Conservation (phyloP, 2,888 invertebrate species). For the Sycophila texana region DNA sequence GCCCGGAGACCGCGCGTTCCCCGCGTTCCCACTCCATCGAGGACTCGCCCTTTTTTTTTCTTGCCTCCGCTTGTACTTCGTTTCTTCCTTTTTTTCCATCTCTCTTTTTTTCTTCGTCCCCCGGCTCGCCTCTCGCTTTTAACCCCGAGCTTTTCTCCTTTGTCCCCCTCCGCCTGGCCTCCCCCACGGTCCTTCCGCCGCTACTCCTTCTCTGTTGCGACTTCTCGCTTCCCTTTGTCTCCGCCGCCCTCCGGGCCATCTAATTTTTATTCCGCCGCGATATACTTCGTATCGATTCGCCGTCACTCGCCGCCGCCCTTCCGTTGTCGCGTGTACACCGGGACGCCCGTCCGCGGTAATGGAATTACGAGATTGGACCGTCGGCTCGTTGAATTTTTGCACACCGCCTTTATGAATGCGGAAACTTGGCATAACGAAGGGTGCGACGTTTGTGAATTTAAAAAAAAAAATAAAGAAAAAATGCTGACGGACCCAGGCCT, state of each 20-base stretch:
- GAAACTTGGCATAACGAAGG: conserved; percentile 56
- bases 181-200: conserved; percentile 15
- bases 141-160: conserved; percentile 48
- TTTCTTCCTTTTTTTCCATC: background rate
- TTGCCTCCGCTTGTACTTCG: background rate
- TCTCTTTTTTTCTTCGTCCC: conserved; percentile 16
- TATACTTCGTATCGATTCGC: conserved; percentile 51
- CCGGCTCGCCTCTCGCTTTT: conserved; percentile 38
- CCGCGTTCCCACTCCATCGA: conserved; percentile 28
- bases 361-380: conserved; percentile 56
- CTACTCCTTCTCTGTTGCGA: conserved; percentile 15
- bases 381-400: conserved; percentile 55
- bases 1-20: conserved; percentile 32
- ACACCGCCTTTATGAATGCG: conserved; percentile 52
- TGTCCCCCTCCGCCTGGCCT: conserved; percentile 17
- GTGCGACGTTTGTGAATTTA: conserved; percentile 51
- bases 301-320: conserved; percentile 12
- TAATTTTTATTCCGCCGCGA: conserved; percentile 55
- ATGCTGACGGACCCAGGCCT: background rate
- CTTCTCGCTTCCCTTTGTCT: conserved; percentile 51
- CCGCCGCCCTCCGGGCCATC: conserved; percentile 16
- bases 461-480: conserved; percentile 41
- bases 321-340: background rate
- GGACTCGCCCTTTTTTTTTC: conserved; percentile 10
- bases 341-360: conserved; percentile 30